Evolutionary conservation across 2,113 vertebrate species (phyloP), one percentile per base, ranked within the genome.

Genomic region (Isichthys henryi): DNA sequence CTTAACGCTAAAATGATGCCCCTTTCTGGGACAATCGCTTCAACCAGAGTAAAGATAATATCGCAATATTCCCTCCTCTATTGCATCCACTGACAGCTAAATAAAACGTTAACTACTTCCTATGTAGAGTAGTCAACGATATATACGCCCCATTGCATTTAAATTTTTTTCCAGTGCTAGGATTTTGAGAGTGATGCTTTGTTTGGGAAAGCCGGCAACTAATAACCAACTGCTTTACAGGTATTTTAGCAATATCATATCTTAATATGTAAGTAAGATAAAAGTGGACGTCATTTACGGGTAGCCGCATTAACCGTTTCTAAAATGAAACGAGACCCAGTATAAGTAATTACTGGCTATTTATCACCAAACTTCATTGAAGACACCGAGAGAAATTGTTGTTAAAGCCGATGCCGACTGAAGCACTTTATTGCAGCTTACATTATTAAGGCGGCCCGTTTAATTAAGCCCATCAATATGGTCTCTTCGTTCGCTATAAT

Each of bases 401-500:
- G 82, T 46, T 45, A 48, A 46, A 46, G 17, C 23, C 9, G 39
- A 43, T 82, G 77, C 77, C 35, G 82, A 84, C 43, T 23, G 8
- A 84, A 84, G 45, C 82, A 48, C 82, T 84, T 84, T 46, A 84
- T 46, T 84, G 21, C 45, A 84, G 45, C 82, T 46, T 84, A 48
- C 82, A 84, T 84, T 84, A 84, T 84, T 84, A 84, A 13, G 82
- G 82, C 23, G 45, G 35, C 82, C 46, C 45, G 43, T 84, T 84
- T 84, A 84, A 84, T 84, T 84, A 48, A 84, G 45, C 21, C 39
- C 45, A 84, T 84, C 82, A 84, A 84, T 84, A 84, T 84, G 45
- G 45, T 48, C 43, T 84, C 82, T 43, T 43, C 45, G 5, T 84
- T 84, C 19, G 45, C 82, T 84, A 48, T 48, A 84, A 84, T 84